Base-by-base conservation (phyloP, 2,888 invertebrate genomes). In the Acrobasis repandana region DNA sequence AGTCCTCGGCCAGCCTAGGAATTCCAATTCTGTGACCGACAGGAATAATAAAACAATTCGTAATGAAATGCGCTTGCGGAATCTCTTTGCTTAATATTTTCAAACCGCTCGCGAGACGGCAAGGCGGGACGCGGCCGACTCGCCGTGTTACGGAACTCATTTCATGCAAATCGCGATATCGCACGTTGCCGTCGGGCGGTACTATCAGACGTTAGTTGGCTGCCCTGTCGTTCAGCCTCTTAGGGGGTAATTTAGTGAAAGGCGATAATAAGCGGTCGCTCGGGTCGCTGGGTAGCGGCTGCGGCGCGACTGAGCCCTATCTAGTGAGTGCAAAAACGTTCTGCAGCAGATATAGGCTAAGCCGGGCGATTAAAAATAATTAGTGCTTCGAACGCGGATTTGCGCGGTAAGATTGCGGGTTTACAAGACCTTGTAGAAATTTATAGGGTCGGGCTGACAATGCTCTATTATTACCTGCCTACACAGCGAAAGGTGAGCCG, bases 311-410 rank as follows among this genome's bases (percentile, higher is more conserved):
- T 67, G 60, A 67, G 65, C 65, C 61, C 62, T 64, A 61, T 60
- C 64, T 50, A 46, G 60, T 36, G 18, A 51, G 70, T 65, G 65
- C 70, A 73, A 74, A 77, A 79, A 76, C 75, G 69, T 68, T 68
- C 66, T 65, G 66, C 67, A 71, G 72, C 69, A 68, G 71, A 73
- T 73, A 75, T 76, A 74, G 75, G 75, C 73, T 73, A 72, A 80
- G 75, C 75, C 68, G 59, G 67, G 68, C 75, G 79, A 80, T 86
- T 86, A 83, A 86, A 88, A 83, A 86, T 88, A 85, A 88, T 88
- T 83, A 86, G 81, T 77, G 69, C 72, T 77, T 75, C 73, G 73
- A 68, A 78, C 70, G 75, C 78, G 76, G 77, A 73, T 75, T 77
- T 74, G 73, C 73, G 74, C 77, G 65, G 69, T 71, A 71, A 73